A percentile compares a stretch with the other conserved stretches of the same genome.
These are phyloP conservation scores for Plebejus argus DNA, from an alignment of 2,888 invertebrate species.

Conservation along the genomic window DNA sequence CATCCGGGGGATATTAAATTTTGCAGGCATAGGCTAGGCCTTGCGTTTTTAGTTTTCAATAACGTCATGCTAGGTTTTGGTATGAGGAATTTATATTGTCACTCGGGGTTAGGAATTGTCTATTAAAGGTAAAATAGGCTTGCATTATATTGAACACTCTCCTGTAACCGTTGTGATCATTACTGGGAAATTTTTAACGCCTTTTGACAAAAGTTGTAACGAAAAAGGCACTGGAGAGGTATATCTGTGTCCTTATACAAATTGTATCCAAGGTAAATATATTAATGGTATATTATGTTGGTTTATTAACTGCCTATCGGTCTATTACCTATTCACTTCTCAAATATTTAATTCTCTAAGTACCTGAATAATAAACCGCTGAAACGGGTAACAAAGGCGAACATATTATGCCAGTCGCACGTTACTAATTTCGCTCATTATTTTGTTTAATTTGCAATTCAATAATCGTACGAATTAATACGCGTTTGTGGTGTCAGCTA, in stretches of 20 bases:
- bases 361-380: background rate
- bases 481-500: constrained; percentile 30
- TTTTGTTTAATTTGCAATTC: constrained; percentile 32
- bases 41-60: constrained; percentile 31
- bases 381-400: background rate
- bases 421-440: constrained; percentile 26
- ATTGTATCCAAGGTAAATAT: too few species aligned
- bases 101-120: background rate
- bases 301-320: too few species aligned
- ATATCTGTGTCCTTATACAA: too few species aligned
- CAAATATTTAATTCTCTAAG: too few species aligned
- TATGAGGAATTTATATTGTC: constrained; percentile 26
- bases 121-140: background rate
- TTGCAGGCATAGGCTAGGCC: constrained; percentile 41
- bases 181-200: background rate
- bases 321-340: too few species aligned
- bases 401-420: constrained; percentile 13
- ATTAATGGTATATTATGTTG: too few species aligned
- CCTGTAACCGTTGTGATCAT: too few species aligned
- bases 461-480: constrained; percentile 31
- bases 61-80: constrained; percentile 3
- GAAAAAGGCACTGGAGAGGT: background rate
- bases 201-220: background rate
- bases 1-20: constrained; percentile 47
- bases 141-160: background rate